Evolutionary conservation across 2,888 invertebrate genomes (phyloP).

Genomic region (Unio pictorum): DNA sequence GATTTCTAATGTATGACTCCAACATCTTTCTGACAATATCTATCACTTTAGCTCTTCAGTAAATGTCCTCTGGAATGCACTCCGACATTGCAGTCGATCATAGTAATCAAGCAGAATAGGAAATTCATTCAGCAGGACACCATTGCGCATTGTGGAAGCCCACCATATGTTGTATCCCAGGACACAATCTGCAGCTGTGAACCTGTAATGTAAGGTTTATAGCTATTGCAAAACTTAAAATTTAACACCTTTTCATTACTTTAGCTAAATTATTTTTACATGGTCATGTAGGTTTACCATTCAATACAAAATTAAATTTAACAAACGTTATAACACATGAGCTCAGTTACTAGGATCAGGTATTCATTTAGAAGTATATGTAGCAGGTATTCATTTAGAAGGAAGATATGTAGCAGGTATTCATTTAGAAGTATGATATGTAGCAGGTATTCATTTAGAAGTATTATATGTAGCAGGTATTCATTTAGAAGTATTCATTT

Average conservation of each 20-base stretch:
- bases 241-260: neutral
- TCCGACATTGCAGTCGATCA: constrained; percentile 35
- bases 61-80: constrained; percentile 47
- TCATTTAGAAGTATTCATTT: too few species aligned
- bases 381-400: too few species aligned
- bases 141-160: constrained; percentile 49
- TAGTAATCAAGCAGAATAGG: constrained; percentile 45
- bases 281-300: neutral
- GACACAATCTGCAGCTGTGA: constrained; percentile 62
- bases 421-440: too few species aligned
- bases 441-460: too few species aligned
- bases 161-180: constrained; percentile 58
- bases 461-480: too few species aligned
- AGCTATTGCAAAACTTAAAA: neutral
- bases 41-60: constrained; percentile 4
- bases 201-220: constrained; percentile 27
- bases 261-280: neutral
- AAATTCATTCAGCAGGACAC: constrained; percentile 38
- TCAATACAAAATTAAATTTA: neutral
- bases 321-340: too few species aligned
- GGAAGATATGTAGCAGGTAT: too few species aligned
- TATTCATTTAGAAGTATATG: too few species aligned
- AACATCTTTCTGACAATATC: too few species aligned
- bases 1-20: too few species aligned
- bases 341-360: too few species aligned